Percentiles rank a stretch among this genome's conserved stretches.
Evolutionary conservation across 2,888 invertebrate species (phyloP).

Genomic region (Caenorhabditis macrosperma): DNA sequence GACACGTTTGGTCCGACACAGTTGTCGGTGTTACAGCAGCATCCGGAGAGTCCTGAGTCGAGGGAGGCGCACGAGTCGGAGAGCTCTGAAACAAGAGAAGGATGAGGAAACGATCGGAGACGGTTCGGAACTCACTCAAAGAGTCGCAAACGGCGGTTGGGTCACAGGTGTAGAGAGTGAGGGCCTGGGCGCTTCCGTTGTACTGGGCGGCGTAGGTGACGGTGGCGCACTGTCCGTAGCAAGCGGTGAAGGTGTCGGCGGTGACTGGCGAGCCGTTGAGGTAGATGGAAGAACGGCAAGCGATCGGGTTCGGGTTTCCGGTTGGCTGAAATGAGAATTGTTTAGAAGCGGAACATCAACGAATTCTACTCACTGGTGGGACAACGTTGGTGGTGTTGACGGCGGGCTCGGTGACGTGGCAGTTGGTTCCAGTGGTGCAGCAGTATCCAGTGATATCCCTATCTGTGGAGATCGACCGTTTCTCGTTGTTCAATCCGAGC

Average conservation of each 20-base stretch:
- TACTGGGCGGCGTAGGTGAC: conserved; percentile 47
- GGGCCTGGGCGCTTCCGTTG: conserved; percentile 28
- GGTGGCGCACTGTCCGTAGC: conserved; percentile 61
- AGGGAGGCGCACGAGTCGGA: conserved; percentile 56
- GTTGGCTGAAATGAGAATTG: conserved; percentile 33
- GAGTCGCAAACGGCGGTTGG: conserved; percentile 62
- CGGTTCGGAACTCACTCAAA: conserved; percentile 40
- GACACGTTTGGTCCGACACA: conserved; percentile 62
- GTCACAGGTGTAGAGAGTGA: conserved; percentile 66
- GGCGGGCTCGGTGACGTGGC: conserved; percentile 55
- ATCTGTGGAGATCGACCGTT: conserved; percentile 43
- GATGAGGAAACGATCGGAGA: not conserved
- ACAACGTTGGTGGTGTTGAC: conserved; percentile 37
- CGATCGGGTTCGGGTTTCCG: conserved; percentile 35
- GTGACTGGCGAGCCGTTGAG: conserved; percentile 48
- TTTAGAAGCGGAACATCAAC: not conserved
- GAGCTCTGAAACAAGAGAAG: conserved; percentile 38
- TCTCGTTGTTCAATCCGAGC: conserved; percentile 62
- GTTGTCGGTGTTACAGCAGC: conserved; percentile 66
- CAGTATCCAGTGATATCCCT: conserved; percentile 59
- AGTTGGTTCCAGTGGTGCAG: conserved; percentile 61
- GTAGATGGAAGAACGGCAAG: conserved; percentile 56
- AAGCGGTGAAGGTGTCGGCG: conserved; percentile 37
- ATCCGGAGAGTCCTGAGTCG: conserved; percentile 61
- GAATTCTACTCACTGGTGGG: conserved; percentile 18